Conservation (phyloP, 2,888 invertebrate genomes). For the Oxyteleia sp. region DNA sequence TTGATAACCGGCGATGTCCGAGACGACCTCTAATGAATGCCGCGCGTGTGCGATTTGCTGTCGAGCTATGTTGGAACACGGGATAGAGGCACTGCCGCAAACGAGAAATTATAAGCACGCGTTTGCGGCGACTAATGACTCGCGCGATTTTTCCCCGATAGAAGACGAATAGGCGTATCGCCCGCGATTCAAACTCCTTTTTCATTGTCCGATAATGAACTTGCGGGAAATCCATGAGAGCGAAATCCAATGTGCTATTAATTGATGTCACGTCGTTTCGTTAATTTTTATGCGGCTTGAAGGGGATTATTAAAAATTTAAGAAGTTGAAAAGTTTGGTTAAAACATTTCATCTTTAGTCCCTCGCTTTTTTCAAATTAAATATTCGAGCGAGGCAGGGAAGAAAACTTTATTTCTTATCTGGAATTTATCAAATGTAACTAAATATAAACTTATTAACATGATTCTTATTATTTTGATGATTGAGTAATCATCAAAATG, state of each 20-base stretch:
- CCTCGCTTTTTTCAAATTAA: too few relatives aligned
- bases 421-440: too few relatives aligned
- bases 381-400: too few relatives aligned
- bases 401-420: too few relatives aligned
- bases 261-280: not conserved
- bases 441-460: too few relatives aligned
- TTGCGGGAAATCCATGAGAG: not conserved
- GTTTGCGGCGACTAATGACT: conserved; percentile 52
- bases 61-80: conserved; percentile 35
- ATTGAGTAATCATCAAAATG: too few relatives aligned
- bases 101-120: conserved; percentile 61
- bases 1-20: conserved; percentile 68
- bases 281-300: not conserved
- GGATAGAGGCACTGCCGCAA: conserved; percentile 55
- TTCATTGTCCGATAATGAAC: conserved; percentile 38
- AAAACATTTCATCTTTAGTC: too few relatives aligned
- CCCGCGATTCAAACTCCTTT: conserved; percentile 5
- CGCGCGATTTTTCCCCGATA: conserved; percentile 52
- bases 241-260: not conserved
- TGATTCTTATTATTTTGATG: too few relatives aligned
- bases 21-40: conserved; percentile 66
- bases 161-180: conserved; percentile 30
- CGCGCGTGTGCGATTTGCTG: conserved; percentile 61
- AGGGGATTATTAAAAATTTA: not conserved
- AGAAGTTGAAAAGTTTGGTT: too few relatives aligned